Conservation (phyloP, 2,113 vertebrate species). For the Urocitellus parryii region DNA sequence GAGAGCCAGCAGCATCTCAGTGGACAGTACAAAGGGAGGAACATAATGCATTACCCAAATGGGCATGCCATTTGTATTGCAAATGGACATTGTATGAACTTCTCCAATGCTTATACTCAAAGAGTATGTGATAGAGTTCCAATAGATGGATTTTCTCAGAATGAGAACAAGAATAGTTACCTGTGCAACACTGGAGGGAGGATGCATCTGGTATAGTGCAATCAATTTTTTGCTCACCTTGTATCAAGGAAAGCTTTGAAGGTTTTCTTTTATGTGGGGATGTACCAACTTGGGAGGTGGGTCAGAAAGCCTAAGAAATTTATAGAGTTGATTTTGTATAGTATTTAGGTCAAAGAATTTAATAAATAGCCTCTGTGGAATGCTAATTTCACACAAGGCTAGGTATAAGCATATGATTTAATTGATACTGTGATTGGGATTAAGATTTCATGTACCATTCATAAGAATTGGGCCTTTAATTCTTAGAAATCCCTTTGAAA, state of each 20-base stretch:
- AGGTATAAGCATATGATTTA: conserved; percentile 29
- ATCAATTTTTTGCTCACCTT: conserved; percentile 66
- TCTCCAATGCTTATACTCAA: conserved; percentile 85
- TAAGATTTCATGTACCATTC: conserved; percentile 49
- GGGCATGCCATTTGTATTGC: conserved; percentile 86
- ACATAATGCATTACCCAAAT: conserved; percentile 84
- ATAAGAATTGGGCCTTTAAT: conserved; percentile 41
- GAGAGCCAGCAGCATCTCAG: conserved; percentile 85
- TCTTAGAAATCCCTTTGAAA: conserved; percentile 47
- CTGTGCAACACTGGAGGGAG: conserved; percentile 88
- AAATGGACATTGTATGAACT: conserved; percentile 86
- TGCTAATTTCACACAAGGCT: conserved; percentile 46
- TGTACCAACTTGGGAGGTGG: background rate
- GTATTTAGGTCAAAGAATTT: conserved; percentile 50
- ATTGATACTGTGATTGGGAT: conserved; percentile 47
- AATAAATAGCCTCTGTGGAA: background rate
- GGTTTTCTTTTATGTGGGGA: conserved; percentile 54
- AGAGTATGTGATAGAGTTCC: conserved; percentile 85
- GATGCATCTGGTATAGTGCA: conserved; percentile 94
- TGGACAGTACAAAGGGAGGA: conserved; percentile 89
- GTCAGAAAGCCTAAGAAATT: background rate
- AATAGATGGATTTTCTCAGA: conserved; percentile 85
- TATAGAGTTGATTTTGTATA: background rate
- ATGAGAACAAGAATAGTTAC: conserved; percentile 82
- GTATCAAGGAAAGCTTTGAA: conserved; percentile 59